Conservation (phyloP, 1,140 invertebrate species). For the Drosophila tropicalis region DNA sequence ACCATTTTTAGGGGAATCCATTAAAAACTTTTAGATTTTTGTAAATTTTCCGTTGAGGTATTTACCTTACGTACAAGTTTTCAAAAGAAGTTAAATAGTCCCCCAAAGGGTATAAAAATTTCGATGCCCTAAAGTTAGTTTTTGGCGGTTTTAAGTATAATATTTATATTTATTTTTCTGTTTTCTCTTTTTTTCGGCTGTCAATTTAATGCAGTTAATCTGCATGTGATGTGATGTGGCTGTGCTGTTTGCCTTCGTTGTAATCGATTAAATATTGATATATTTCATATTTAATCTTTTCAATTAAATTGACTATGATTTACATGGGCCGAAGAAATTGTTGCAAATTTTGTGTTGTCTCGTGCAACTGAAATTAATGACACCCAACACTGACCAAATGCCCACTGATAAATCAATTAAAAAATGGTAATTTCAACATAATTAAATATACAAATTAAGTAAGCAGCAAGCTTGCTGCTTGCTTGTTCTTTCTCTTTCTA, state of each 20-base stretch:
- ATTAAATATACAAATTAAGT: slow-evolving; percentile 11
- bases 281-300: slow-evolving; percentile 81
- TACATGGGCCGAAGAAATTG: slow-evolving; percentile 34
- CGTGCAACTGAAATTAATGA: slow-evolving; percentile 33
- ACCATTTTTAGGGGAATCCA: too few species aligned
- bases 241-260: slow-evolving; percentile 22
- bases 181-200: background rate
- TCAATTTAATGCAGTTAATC: slow-evolving; percentile 66
- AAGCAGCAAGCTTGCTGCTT: background rate
- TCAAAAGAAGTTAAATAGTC: too few species aligned
- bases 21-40: too few species aligned
- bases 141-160: background rate
- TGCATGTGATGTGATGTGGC: slow-evolving; percentile 5
- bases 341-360: slow-evolving; percentile 7
- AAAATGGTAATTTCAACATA: slow-evolving; percentile 15
- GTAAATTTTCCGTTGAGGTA: too few species aligned
- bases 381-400: slow-evolving; percentile 30
- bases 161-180: background rate
- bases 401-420: slow-evolving; percentile 32
- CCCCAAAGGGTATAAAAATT: background rate
- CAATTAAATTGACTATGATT: slow-evolving; percentile 74
- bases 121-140: background rate
- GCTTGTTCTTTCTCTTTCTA: background rate
- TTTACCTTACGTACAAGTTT: too few species aligned
- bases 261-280: slow-evolving; percentile 75